Conservation (phyloP, 1,140 invertebrate species). For the Drosophila elegans region DNA sequence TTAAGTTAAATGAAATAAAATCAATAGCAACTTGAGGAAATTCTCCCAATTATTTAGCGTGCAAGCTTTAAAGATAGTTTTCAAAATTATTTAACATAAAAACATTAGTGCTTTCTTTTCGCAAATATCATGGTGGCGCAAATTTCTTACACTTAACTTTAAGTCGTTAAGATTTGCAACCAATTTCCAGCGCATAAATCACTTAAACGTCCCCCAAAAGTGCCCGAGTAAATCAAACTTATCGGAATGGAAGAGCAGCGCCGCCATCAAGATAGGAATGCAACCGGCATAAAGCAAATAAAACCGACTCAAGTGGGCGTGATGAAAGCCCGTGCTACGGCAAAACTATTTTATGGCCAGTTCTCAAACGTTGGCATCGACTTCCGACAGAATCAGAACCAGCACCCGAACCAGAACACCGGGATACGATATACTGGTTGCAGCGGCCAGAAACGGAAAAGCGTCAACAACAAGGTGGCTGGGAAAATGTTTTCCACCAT, state of each 20-base stretch:
- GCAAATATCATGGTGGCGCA: not conserved
- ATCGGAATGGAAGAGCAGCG: slow-evolving; percentile 18
- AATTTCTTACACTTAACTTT: not conserved
- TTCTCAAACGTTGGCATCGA: slow-evolving; percentile 22
- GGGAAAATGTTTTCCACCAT: slow-evolving; percentile 60
- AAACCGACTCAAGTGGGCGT: slow-evolving; percentile 38
- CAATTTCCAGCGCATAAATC: slow-evolving; percentile 33
- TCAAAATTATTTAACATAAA: not conserved
- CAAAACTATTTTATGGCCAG: slow-evolving; percentile 43
- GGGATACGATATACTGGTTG: slow-evolving; percentile 8
- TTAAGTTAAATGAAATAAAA: too few species aligned
- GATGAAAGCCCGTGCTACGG: slow-evolving; percentile 28
- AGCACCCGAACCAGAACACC: too few species aligned
- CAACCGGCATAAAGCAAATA: slow-evolving; percentile 36
- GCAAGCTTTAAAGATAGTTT: not conserved
- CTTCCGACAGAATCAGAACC: slow-evolving; percentile 33
- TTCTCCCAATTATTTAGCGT: too few species aligned
- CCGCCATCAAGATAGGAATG: slow-evolving; percentile 36
- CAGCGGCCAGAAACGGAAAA: slow-evolving; percentile 19
- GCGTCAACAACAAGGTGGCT: slow-evolving; percentile 49
- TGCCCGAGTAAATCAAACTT: slow-evolving; percentile 39
- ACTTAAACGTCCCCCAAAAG: slow-evolving; percentile 20
- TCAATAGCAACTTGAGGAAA: too few species aligned
- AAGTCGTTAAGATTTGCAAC: slow-evolving; percentile 6
- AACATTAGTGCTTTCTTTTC: too few species aligned